Conservation (phyloP, 2,797 vertebrate species). For the Anas capensis region DNA sequence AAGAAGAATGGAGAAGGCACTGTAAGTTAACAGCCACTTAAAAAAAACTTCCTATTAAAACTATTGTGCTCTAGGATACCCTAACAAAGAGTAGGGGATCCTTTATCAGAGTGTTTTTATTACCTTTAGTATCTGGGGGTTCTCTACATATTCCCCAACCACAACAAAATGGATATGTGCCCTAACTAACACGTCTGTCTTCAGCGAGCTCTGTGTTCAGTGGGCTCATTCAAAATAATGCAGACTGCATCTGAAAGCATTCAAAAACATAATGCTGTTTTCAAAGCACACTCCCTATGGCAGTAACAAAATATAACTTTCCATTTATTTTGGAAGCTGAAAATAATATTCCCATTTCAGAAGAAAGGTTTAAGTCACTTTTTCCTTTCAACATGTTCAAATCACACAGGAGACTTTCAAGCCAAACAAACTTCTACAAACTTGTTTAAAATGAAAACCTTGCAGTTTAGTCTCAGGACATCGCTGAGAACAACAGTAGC, state of each 20-base stretch:
- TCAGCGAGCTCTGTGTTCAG: not conserved
- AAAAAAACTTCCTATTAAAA: not conserved
- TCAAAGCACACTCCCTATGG: not conserved
- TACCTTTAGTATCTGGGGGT: not conserved
- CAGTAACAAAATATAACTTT: not conserved
- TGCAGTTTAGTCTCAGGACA: not conserved
- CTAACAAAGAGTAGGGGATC: not conserved
- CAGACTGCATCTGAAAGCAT: conserved; percentile 2
- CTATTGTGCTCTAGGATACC: not conserved
- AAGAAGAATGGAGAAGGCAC: too few species aligned
- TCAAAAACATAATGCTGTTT: not conserved
- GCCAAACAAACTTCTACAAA: conserved; percentile 26
- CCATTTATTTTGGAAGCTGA: conserved; percentile 22
- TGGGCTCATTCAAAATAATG: not conserved
- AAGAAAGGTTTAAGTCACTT: not conserved
- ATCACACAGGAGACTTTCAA: not conserved
- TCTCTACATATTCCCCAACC: not conserved
- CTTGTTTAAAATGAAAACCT: conserved; percentile 21
- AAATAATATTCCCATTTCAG: conserved; percentile 12
- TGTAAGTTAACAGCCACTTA: not conserved
- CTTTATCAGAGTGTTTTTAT: not conserved
- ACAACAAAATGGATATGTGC: not conserved
- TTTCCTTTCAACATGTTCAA: conserved; percentile 1
- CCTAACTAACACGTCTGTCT: not conserved
- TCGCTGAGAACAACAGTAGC: conserved; percentile 2